Percentiles rank a stretch among this genome's conserved stretches.
Conservation (phyloP, 2,797 vertebrate genomes). For the Hyperoplus immaculatus region DNA sequence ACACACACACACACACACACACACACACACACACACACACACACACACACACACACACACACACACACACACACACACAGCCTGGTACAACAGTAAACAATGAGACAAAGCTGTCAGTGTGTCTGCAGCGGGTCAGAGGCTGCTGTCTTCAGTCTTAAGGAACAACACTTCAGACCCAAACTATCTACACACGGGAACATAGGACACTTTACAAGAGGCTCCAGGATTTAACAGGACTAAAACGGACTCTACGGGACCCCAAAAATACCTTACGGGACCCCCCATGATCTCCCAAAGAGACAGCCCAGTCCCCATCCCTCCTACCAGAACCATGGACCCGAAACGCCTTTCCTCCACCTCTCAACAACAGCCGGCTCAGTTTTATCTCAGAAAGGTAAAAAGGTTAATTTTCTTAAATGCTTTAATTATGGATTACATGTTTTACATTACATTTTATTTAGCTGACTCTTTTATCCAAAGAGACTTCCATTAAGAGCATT, state of each 20-base stretch:
- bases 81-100: slow-evolving; percentile 88
- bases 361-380: slow-evolving; percentile 70
- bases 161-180: background rate
- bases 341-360: slow-evolving; percentile 65
- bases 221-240: background rate
- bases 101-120: slow-evolving; percentile 81
- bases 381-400: slow-evolving; percentile 70
- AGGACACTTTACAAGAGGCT: background rate
- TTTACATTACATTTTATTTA: no score
- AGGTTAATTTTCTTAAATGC: no score
- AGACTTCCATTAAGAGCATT: no score
- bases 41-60: slow-evolving; percentile 5
- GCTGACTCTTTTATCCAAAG: no score
- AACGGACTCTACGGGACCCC: background rate
- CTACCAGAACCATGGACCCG: slow-evolving; percentile 73
- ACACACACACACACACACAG: slow-evolving; percentile 30
- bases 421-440: no score
- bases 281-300: no score
- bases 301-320: no score
- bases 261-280: no score
- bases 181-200: background rate
- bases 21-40: background rate
- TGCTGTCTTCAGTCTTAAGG: slow-evolving; percentile 64
- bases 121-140: slow-evolving; percentile 54
- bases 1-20: background rate